Base-by-base conservation (phyloP, 2,888 invertebrate genomes). In the Julus scandinavius region DNA sequence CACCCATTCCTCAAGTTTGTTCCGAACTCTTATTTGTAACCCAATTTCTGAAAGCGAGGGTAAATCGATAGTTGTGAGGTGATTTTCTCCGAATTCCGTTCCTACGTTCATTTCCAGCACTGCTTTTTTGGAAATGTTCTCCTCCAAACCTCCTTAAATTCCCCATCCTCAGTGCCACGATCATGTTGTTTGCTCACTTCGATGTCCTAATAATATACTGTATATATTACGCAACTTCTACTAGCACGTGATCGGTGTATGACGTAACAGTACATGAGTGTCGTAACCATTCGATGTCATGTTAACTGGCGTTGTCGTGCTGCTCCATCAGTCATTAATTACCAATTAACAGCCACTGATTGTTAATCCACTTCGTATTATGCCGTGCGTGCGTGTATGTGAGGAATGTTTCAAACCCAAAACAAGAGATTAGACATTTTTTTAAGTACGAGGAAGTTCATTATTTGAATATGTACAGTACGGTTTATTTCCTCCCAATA, bases 121-220 rank as follows among this genome's bases (percentile, higher is more conserved):
- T 58, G 58, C 58, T 58, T 58, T 50, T 50, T 13, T 11, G 50
- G 17, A 58, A 58, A 58, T 17, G 17, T 58, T 58, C 58, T 5
- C 5, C 17, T 4, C 58, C 84, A 29, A 29, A 29, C 29, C 29
- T 29, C 29, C 29, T 29, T 84, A 40, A 20, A 84, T 29, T 84
- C 84, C 38, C 17, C 29, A 40, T 5, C 13, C 84, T 58, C 84
- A 84, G 84, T 41, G 84, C 84, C 84, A 84, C 58, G 84, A 84
- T 84, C 41, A 84, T 84, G 84, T 41, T 84, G 84, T 84, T 84
- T 84, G 84, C 84, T 84, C 84, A 84, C 84, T 84, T 84, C 84
- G 84, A 84, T 84, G 84, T 84, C 41, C 58, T 17, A 58, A 58
- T 50, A 15, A 84, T 84, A 40, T 13, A 84, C 41, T 84, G 84